These are phyloP conservation scores for Remorina albescens DNA, from an alignment of 2,797 vertebrate genomes.

Conservation along the genomic window DNA sequence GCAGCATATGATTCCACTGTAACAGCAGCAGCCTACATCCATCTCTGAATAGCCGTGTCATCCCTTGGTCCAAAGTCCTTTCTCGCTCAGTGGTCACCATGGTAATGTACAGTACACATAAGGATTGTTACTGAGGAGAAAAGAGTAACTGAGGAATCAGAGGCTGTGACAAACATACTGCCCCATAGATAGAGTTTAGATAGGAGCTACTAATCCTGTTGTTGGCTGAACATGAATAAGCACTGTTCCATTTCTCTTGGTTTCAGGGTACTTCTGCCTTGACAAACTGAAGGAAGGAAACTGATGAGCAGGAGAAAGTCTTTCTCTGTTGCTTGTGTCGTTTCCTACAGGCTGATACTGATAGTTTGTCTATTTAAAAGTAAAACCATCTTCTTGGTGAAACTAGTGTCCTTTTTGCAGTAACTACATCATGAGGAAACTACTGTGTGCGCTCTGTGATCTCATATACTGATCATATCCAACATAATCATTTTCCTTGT, in stretches of 20 bases:
- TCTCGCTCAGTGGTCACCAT: slow-evolving; percentile 55
- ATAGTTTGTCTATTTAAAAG: slow-evolving; percentile 3
- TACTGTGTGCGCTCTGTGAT: neutral
- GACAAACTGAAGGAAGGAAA: slow-evolving; percentile 5
- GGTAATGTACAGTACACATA: slow-evolving; percentile 50
- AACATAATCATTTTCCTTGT: neutral
- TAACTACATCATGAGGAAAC: neutral
- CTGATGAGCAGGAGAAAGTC: slow-evolving; percentile 1
- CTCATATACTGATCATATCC: slow-evolving; percentile 5
- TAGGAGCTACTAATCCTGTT: neutral
- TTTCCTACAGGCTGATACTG: neutral
- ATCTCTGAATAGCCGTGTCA: slow-evolving; percentile 50
- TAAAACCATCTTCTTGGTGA: neutral
- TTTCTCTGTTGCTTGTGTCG: neutral
- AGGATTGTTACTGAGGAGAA: slow-evolving; percentile 42
- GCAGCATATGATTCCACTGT: slow-evolving; percentile 21
- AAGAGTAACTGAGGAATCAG: slow-evolving; percentile 40
- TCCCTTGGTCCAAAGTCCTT: slow-evolving; percentile 60
- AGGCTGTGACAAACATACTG: slow-evolving; percentile 19
- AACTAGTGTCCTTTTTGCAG: neutral
- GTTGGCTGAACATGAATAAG: slow-evolving; percentile 7
- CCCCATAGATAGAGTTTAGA: slow-evolving; percentile 17
- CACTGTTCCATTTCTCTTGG: slow-evolving; percentile 6
- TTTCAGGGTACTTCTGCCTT: slow-evolving; percentile 7
- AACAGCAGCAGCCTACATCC: slow-evolving; percentile 27